Conservation (phyloP, 2,797 vertebrate genomes). For the Karalla daura region DNA sequence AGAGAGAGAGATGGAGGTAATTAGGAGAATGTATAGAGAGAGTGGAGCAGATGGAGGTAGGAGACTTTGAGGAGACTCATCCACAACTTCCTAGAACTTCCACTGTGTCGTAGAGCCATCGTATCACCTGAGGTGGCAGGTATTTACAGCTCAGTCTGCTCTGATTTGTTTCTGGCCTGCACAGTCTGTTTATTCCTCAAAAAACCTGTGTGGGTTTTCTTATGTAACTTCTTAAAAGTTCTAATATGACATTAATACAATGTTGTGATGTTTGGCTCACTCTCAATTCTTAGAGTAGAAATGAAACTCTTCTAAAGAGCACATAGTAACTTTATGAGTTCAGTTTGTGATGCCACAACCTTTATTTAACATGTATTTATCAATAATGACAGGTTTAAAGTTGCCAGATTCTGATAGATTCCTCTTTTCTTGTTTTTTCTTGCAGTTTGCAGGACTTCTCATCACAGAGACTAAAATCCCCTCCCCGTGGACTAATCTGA, state of each 20-base stretch:
- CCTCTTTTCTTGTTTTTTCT: not conserved
- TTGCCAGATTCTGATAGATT: not conserved
- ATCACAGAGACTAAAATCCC: not conserved
- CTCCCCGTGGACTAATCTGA: not conserved
- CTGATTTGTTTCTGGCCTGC: slow-evolving; percentile 18
- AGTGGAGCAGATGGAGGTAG: slow-evolving; percentile 3
- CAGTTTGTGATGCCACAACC: too few relatives aligned
- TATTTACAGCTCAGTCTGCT: slow-evolving; percentile 19
- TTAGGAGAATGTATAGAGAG: slow-evolving; percentile 19
- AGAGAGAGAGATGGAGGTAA: slow-evolving; percentile 1
- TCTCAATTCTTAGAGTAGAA: not conserved
- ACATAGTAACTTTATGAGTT: not conserved
- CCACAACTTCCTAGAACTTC: slow-evolving; percentile 5
- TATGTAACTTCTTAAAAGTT: too few relatives aligned
- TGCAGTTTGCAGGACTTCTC: not conserved
- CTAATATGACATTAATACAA: too few relatives aligned
- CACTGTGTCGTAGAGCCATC: not conserved
- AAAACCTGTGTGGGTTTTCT: too few relatives aligned
- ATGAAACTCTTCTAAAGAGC: not conserved
- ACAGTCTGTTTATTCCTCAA: too few relatives aligned
- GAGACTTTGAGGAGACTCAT: slow-evolving; percentile 28
- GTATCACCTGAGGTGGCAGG: slow-evolving; percentile 8
- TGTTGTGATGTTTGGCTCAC: too few relatives aligned
- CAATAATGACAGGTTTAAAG: not conserved
- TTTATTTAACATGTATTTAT: not conserved